A percentile compares a stretch with the other conserved stretches of the same genome.
These are phyloP conservation scores for Sceloporus tristichus DNA, from an alignment of 2,113 vertebrate species.

Conservation along the genomic window DNA sequence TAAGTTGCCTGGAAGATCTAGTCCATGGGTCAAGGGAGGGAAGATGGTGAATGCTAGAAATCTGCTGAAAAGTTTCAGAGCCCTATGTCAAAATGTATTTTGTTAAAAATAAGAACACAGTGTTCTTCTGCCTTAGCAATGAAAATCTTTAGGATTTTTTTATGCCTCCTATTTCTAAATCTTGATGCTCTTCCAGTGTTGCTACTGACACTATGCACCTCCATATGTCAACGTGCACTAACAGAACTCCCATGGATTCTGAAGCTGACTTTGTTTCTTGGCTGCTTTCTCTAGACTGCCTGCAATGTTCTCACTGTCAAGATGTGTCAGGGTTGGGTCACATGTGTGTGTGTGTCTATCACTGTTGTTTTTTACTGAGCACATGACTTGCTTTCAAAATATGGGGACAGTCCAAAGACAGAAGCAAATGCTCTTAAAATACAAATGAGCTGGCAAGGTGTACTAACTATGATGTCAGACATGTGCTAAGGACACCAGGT, in stretches of 20 bases:
- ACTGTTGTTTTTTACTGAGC: neutral
- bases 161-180: neutral
- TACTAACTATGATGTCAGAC: neutral
- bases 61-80: neutral
- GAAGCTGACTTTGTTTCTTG: neutral
- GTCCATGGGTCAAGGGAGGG: neutral
- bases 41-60: neutral
- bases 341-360: neutral
- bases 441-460: neutral
- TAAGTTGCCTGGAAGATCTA: constrained; percentile 9
- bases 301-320: neutral
- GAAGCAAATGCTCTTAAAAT: neutral
- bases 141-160: neutral
- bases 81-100: neutral
- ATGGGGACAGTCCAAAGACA: neutral
- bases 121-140: neutral
- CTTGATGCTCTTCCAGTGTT: too few species aligned
- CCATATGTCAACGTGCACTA: neutral
- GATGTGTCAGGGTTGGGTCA: constrained; percentile 1
- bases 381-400: neutral
- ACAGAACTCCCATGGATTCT: neutral
- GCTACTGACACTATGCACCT: neutral
- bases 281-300: neutral
- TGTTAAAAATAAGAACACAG: constrained; percentile 24
- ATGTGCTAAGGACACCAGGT: neutral